A percentile compares a stretch with the other conserved stretches of the same genome.
These are phyloP conservation scores for Tromatobia lineatoria DNA, from an alignment of 2,888 invertebrate species.

Conservation along the genomic window DNA sequence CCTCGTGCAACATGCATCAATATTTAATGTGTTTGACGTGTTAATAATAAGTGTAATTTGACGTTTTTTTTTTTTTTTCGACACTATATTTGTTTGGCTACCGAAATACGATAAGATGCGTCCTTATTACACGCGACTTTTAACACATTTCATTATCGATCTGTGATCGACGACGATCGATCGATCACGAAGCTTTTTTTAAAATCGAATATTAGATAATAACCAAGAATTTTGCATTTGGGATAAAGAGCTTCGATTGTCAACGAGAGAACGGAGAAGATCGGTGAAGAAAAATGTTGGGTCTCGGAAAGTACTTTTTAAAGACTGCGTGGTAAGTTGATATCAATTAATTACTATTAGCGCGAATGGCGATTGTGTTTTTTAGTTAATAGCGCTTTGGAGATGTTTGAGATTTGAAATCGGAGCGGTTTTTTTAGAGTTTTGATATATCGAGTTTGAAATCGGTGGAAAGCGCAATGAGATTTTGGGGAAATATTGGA, in stretches of 20 bases:
- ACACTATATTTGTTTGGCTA: neutral
- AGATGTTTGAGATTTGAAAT: too few relatives aligned
- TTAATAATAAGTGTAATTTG: neutral
- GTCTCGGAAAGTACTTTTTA: conserved; percentile 41
- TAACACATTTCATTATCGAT: neutral
- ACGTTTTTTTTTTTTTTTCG: neutral
- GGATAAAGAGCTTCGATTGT: neutral
- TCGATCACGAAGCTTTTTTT: too few relatives aligned
- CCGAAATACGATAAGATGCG: neutral
- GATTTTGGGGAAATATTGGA: too few relatives aligned
- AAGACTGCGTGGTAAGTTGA: conserved; percentile 43
- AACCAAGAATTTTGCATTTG: neutral
- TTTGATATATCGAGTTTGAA: too few relatives aligned
- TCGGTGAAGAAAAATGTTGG: conserved; percentile 46
- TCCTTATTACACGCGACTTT: neutral
- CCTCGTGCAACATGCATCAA: neutral
- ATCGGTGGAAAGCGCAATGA: too few relatives aligned
- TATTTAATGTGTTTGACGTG: neutral
- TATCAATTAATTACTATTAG: neutral
- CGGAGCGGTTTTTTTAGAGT: too few relatives aligned
- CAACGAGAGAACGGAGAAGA: neutral
- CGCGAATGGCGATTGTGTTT: neutral
- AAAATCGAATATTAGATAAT: too few relatives aligned
- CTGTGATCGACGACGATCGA: neutral
- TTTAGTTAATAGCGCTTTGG: neutral